phyloP scores from a whole-genome alignment of 2,797 vertebrate species.

The Vireo griseus region DNA sequence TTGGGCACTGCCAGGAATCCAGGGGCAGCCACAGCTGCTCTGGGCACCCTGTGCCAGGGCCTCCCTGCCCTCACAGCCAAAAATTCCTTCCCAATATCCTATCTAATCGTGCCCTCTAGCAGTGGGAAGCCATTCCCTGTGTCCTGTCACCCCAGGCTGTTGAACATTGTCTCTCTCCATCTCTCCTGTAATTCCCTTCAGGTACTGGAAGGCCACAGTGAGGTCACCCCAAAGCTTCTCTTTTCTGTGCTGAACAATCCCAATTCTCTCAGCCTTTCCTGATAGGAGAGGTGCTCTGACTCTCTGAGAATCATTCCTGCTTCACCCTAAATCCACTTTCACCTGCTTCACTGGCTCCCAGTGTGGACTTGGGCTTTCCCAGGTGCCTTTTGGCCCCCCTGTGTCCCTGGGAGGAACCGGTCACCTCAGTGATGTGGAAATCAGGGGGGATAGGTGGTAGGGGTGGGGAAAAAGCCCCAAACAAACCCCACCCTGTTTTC shows the following conservation, averaged over 20 bases:
- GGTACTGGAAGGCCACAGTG: neutral
- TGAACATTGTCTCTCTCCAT: neutral
- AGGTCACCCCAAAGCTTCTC: neutral
- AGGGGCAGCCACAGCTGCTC: neutral
- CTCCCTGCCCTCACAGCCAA: fast-evolving
- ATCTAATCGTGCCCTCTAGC: neutral
- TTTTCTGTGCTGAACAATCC: neutral
- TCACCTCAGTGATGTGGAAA: fast-evolving
- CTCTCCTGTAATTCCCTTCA: neutral
- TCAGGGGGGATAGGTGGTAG: neutral
- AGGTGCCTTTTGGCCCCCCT: neutral
- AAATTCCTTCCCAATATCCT: neutral
- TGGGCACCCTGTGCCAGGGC: neutral
- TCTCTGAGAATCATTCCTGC: neutral
- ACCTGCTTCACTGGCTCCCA: neutral
- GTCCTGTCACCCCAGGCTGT: neutral
- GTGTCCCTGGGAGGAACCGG: neutral
- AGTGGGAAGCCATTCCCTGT: neutral
- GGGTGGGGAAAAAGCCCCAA: fast-evolving
- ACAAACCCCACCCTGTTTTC: neutral
- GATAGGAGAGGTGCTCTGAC: neutral
- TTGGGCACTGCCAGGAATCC: neutral
- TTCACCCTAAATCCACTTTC: neutral
- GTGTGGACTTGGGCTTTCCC: fast-evolving
- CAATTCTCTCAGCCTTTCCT: neutral